Conservation (phyloP, 2,888 invertebrate species). For the Catocala nupta region DNA sequence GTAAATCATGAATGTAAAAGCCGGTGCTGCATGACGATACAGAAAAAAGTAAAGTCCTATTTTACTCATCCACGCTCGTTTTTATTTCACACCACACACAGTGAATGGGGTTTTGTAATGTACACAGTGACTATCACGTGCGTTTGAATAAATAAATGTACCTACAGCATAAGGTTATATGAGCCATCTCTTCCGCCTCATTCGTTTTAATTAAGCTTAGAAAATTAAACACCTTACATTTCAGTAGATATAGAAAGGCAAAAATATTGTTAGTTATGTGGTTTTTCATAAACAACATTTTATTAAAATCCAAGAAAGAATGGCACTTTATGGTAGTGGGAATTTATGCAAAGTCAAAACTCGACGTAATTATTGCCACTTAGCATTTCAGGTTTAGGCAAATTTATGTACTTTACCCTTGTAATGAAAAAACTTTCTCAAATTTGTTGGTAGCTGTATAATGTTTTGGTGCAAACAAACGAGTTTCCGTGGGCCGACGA, state of each 20-base stretch:
- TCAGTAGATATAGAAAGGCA: neutral
- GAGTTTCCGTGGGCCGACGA: constrained; percentile 13
- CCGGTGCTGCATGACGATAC: constrained; percentile 16
- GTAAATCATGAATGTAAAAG: constrained; percentile 4
- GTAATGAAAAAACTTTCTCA: constrained; percentile 45
- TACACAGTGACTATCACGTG: constrained; percentile 8
- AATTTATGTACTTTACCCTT: constrained; percentile 28
- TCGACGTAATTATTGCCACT: constrained; percentile 12
- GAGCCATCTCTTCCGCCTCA: too few relatives aligned
- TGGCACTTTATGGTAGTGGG: too few relatives aligned
- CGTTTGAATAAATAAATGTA: constrained; percentile 13
- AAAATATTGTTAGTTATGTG: too few relatives aligned
- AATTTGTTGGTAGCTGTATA: constrained; percentile 19
- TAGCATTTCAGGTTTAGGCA: constrained; percentile 18
- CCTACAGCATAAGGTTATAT: too few relatives aligned
- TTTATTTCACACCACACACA: constrained; percentile 15
- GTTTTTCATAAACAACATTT: too few relatives aligned
- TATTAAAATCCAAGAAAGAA: too few relatives aligned
- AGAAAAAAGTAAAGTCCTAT: constrained; percentile 21
- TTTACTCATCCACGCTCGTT: constrained; percentile 28
- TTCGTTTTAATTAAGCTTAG: constrained; percentile 12
- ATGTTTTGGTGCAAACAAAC: constrained; percentile 29
- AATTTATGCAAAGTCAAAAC: constrained; percentile 2
- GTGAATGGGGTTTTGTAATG: constrained; percentile 17
- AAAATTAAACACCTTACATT: neutral